These are phyloP conservation scores for Aphaenogaster floridana DNA, from an alignment of 1,140 invertebrate species.

Conservation along the genomic window DNA sequence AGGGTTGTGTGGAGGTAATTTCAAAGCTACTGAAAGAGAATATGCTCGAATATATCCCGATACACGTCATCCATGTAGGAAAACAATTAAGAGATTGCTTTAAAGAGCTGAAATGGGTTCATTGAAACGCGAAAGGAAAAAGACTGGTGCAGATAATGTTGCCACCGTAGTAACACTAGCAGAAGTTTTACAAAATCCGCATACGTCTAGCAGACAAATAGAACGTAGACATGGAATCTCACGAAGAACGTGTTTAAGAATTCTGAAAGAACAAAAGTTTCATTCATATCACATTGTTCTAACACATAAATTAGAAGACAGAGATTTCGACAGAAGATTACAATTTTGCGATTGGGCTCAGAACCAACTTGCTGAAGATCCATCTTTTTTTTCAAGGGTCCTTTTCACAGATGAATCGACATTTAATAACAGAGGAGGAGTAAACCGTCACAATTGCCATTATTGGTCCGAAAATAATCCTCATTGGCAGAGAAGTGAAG, in stretches of 20 bases:
- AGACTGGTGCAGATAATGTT: too few species aligned
- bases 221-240: background rate
- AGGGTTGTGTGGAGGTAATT: too few species aligned
- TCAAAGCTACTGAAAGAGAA: too few species aligned
- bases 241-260: background rate
- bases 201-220: background rate
- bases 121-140: too few species aligned
- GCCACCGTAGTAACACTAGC: too few species aligned
- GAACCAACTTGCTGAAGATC: background rate
- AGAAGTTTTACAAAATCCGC: too few species aligned
- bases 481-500: background rate
- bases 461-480: background rate
- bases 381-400: background rate
- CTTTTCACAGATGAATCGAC: background rate
- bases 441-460: background rate
- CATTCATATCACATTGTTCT: background rate
- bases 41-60: too few species aligned
- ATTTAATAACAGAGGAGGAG: background rate
- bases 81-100: too few species aligned
- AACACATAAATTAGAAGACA: background rate
- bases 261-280: background rate
- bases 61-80: too few species aligned
- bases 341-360: background rate
- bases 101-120: too few species aligned
- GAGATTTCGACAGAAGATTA: background rate